These are phyloP conservation scores for Apis cerana DNA, from an alignment of 1,140 invertebrate species.

Conservation along the genomic window DNA sequence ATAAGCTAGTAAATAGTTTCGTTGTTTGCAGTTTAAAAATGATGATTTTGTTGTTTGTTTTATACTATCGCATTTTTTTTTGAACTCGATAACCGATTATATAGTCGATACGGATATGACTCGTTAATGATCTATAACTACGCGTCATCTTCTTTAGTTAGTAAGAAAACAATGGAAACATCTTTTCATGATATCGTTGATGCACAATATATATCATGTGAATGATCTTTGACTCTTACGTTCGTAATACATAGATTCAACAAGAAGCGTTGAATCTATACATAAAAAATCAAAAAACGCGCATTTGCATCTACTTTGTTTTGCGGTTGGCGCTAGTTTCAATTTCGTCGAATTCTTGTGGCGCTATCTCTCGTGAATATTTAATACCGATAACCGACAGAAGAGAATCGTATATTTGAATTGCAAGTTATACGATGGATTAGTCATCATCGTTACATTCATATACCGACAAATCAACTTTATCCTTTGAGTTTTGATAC, in stretches of 20 bases:
- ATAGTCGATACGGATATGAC: constrained; percentile 11
- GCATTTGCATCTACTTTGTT: background rate
- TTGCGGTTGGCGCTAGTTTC: background rate
- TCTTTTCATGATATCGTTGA: background rate
- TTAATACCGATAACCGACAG: background rate
- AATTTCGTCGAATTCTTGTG: background rate
- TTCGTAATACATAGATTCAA: background rate
- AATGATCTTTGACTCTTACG: background rate
- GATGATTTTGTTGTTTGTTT: constrained; percentile 13
- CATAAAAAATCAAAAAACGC: background rate
- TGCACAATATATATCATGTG: background rate
- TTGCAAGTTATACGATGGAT: too few species aligned
- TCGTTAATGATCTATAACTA: too few species aligned
- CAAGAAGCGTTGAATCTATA: too few species aligned
- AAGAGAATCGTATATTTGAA: background rate
- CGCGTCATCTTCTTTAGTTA: background rate
- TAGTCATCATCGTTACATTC: background rate
- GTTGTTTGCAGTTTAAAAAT: background rate
- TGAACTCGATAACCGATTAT: constrained; percentile 34
- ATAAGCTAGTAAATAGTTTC: background rate
- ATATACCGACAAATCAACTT: background rate
- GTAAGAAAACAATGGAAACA: background rate
- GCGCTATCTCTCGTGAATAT: constrained; percentile 1
- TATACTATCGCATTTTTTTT: constrained; percentile 32
- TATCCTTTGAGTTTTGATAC: constrained; percentile 2